Base-by-base conservation (phyloP, 2,113 vertebrate genomes). In the Takifugu bimaculatus region DNA sequence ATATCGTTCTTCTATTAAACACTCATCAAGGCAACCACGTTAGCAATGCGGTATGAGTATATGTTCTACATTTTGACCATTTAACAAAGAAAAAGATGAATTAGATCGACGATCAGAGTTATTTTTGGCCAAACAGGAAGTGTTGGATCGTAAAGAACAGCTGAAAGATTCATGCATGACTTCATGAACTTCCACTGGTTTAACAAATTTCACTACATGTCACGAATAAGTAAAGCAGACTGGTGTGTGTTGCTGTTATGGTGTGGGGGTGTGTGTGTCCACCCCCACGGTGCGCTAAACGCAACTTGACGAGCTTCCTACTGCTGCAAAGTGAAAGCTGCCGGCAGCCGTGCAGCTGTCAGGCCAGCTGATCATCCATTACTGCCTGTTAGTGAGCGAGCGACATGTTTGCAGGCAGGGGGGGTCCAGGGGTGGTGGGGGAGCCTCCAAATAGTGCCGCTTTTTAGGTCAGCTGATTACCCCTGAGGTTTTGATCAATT, bases 301-400 rank as follows among this genome's bases (percentile, higher is more conserved):
- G 90, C 88, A 84, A 92, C 92, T 86, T 92, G 93, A 93, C 84
- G 85, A 92, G 87, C 88, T 88, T 93, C 94, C 94, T 91, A 93
- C 94, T 93, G 92, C 93, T 92, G 90, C 56, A 92, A 92, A 91
- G 91, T 91, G 90, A 93, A 93, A 92, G 92, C 92, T 88, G 93
- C 93, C 92, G 91, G 88, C 91, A 93, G 94, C 93, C 89, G 94
- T 90, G 90, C 87, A 93, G 90, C 93, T 93, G 94, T 94, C 94
- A 94, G 90, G 92, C 87, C 90, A 63, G 89, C 91, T 82, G 88
- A 91, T 78, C 89, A 88, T 93, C 93, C 93, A 53, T 69, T 70
- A 65, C 58, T 43, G 55, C 52, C 74, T 45, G 71, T 55, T 72
- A 75, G 74, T 13, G 74, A 63, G 91, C 35, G 60, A 70, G 63